These are phyloP conservation scores for Dinocampus coccinellae DNA, from an alignment of 2,888 invertebrate species.

Conservation along the genomic window DNA sequence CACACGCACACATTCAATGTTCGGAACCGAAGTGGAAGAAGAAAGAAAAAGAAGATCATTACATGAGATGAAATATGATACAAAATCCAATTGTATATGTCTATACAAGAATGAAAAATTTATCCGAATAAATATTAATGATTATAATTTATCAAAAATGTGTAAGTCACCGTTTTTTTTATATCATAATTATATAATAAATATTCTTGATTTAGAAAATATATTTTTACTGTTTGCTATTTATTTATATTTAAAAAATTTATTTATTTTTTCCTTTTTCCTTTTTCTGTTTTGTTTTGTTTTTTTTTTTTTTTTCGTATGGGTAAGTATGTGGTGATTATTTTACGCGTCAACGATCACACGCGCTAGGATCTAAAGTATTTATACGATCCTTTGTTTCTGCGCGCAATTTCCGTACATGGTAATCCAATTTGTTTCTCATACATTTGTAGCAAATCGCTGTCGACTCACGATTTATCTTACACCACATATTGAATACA, in stretches of 20 bases:
- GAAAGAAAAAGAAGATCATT: neutral
- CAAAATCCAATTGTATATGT: neutral
- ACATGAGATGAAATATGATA: neutral
- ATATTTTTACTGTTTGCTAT: too few species aligned
- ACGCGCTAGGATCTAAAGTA: slow-evolving; percentile 7
- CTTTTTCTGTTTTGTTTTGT: neutral
- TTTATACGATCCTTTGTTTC: slow-evolving; percentile 53
- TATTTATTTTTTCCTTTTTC: neutral
- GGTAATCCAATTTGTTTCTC: slow-evolving; percentile 60
- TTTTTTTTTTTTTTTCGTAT: neutral
- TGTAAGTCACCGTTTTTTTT: too few species aligned
- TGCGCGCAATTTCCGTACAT: slow-evolving; percentile 47
- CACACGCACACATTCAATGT: neutral
- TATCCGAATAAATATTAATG: too few species aligned
- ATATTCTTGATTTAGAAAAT: too few species aligned
- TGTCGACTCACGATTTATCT: slow-evolving; percentile 18
- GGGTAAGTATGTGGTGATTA: neutral
- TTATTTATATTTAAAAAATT: too few species aligned
- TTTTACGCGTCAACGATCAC: slow-evolving; percentile 11
- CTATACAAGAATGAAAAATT: neutral
- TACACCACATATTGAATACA: slow-evolving; percentile 10
- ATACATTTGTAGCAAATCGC: slow-evolving; percentile 53
- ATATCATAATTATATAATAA: too few species aligned
- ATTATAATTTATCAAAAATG: too few species aligned
- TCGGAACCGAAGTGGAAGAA: neutral